Evolutionary conservation across 2,113 vertebrate species (phyloP).

Genomic region (Zosterops pallidus): DNA sequence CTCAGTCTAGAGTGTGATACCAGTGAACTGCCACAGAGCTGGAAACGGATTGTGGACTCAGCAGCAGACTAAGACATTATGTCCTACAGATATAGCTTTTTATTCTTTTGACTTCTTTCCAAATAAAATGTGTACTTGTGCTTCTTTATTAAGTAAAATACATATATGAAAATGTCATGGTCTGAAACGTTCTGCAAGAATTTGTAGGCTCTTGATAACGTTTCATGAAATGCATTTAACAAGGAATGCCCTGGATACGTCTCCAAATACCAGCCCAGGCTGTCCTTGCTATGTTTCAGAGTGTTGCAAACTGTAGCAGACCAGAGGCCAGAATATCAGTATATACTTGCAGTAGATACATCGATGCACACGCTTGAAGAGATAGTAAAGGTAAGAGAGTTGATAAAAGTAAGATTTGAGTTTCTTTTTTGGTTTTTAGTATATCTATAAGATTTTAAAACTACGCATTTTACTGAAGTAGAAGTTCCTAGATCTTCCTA

Average conservation of each 20-base stretch:
- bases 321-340: conserved; percentile 74
- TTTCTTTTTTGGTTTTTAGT: not conserved
- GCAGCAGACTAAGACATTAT: not conserved
- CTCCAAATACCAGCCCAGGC: not conserved
- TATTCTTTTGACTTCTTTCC: not conserved
- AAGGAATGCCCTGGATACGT: not conserved
- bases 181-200: not conserved
- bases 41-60: not conserved
- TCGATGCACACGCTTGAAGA: conserved; percentile 81
- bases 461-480: not conserved
- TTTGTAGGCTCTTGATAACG: not conserved
- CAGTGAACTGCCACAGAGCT: not conserved
- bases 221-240: not conserved
- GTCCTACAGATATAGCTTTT: not conserved
- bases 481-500: not conserved
- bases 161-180: not conserved
- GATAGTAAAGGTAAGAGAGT: conserved; percentile 80
- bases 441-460: not conserved
- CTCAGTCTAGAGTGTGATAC: not conserved
- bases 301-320: conserved; percentile 87
- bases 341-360: conserved; percentile 86
- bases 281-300: conserved; percentile 60
- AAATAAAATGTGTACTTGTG: not conserved
- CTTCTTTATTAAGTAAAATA: not conserved
- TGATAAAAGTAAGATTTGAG: conserved; percentile 67